phyloP scores from a whole-genome alignment of 2,113 vertebrate species.

The Pogona vitticeps region DNA sequence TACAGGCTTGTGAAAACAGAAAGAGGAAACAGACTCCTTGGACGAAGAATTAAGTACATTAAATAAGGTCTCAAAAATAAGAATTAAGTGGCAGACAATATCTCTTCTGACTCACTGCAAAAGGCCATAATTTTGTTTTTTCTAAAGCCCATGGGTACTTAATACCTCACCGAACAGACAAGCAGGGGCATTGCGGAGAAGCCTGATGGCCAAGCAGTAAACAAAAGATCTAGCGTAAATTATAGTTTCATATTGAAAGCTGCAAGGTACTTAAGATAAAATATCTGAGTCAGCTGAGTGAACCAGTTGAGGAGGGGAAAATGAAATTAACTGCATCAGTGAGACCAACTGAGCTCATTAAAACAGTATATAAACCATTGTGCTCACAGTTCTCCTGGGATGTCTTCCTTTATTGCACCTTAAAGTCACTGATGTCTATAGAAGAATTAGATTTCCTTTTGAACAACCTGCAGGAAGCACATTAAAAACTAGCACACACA shows the following conservation, averaged over 20 bases:
- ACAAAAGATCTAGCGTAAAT: slow-evolving; percentile 29
- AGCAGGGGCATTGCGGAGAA: accelerated
- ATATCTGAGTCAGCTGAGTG: slow-evolving; percentile 33
- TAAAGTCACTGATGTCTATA: slow-evolving; percentile 62
- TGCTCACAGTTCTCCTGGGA: slow-evolving; percentile 34
- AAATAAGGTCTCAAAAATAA: background rate
- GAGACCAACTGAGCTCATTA: slow-evolving; percentile 54
- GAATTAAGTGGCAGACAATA: background rate
- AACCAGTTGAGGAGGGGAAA: slow-evolving; percentile 26
- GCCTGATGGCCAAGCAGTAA: slow-evolving; percentile 5
- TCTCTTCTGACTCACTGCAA: background rate
- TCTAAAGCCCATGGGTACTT: background rate
- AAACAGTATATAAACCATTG: slow-evolving; percentile 43
- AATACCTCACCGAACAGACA: background rate
- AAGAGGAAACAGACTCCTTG: background rate
- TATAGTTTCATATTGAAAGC: background rate
- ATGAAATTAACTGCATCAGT: slow-evolving; percentile 50
- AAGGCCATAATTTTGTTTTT: background rate
- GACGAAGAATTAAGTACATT: background rate
- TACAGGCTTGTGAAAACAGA: too few species aligned
- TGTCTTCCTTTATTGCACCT: slow-evolving; percentile 46
- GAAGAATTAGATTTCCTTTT: slow-evolving; percentile 66
- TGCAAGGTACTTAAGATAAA: slow-evolving; percentile 29
- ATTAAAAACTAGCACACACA: slow-evolving; percentile 62
- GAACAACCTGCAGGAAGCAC: slow-evolving; percentile 73